These are phyloP conservation scores for Prosopocoilus inquinatus DNA, from an alignment of 2,888 invertebrate species.

Conservation along the genomic window DNA sequence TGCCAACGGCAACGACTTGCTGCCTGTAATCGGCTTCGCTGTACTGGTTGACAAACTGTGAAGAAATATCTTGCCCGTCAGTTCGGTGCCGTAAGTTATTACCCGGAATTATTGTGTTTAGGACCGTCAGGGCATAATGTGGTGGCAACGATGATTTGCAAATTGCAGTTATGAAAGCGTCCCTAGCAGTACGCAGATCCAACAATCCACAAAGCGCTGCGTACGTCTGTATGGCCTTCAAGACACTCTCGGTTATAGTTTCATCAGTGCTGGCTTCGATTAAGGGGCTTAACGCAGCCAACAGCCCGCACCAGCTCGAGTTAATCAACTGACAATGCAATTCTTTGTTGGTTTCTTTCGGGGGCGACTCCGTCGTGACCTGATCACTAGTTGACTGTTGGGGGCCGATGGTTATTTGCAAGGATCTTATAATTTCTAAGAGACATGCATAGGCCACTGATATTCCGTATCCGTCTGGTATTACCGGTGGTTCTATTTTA, in stretches of 20 bases:
- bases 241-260: conserved; percentile 83
- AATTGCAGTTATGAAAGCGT: conserved; percentile 91
- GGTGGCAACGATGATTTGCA: conserved; percentile 96
- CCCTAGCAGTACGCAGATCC: conserved; percentile 74
- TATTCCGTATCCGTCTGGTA: conserved; percentile 97
- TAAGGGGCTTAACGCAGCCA: conserved; percentile 87
- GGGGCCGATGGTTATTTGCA: conserved; percentile 69
- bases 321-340: conserved; percentile 76
- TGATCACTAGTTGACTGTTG: conserved; percentile 47
- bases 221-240: conserved; percentile 88
- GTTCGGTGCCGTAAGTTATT: conserved; percentile 39
- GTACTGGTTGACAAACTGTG: conserved; percentile 53
- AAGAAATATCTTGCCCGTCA: conserved; percentile 40
- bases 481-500: conserved; percentile 87
- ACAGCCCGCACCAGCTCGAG: conserved; percentile 93
- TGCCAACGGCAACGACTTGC: conserved; percentile 97
- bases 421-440: conserved; percentile 85
- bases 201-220: conserved; percentile 87
- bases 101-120: conserved; percentile 64
- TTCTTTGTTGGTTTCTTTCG: conserved; percentile 39
- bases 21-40: conserved; percentile 79
- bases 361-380: conserved; percentile 15
- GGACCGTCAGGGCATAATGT: conserved; percentile 87
- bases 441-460: conserved; percentile 93
- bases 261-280: conserved; percentile 97